phyloP scores from a whole-genome alignment of 2,888 invertebrate genomes.

The Lasioglossum lativentre region DNA sequence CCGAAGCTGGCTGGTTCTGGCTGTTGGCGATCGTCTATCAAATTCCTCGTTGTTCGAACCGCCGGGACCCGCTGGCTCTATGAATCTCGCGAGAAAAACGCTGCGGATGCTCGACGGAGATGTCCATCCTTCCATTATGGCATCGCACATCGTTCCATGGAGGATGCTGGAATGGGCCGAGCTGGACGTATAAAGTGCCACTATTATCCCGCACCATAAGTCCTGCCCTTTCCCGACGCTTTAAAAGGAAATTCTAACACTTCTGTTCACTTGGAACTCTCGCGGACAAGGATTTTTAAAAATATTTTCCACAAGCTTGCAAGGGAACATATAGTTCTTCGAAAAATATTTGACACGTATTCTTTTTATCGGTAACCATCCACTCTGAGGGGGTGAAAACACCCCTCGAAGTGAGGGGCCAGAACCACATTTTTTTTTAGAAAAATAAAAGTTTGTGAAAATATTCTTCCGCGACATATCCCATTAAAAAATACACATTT shows the following conservation, averaged over 20 bases:
- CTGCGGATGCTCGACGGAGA: background rate
- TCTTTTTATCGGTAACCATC: no score
- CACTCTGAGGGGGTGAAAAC: no score
- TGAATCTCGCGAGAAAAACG: background rate
- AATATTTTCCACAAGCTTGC: no score
- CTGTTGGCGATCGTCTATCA: constrained; percentile 42
- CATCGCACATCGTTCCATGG: background rate
- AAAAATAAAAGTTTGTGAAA: no score
- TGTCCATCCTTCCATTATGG: background rate
- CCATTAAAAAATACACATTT: no score
- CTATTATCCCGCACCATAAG: background rate
- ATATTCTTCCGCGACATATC: no score
- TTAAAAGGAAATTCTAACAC: background rate
- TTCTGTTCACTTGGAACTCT: background rate
- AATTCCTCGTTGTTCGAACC: constrained; percentile 6
- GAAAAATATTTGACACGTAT: no score
- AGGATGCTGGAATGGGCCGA: background rate
- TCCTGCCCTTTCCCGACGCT: background rate
- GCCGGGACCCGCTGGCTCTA: background rate
- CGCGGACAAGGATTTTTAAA: no score
- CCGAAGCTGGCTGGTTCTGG: constrained; percentile 50
- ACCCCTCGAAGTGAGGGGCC: no score
- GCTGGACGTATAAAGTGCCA: background rate
- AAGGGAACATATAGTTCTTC: no score
- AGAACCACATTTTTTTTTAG: no score